A percentile compares a stretch with the other conserved stretches of the same genome.
Conservation (phyloP, 2,113 vertebrate genomes). For the Pogona vitticeps region DNA sequence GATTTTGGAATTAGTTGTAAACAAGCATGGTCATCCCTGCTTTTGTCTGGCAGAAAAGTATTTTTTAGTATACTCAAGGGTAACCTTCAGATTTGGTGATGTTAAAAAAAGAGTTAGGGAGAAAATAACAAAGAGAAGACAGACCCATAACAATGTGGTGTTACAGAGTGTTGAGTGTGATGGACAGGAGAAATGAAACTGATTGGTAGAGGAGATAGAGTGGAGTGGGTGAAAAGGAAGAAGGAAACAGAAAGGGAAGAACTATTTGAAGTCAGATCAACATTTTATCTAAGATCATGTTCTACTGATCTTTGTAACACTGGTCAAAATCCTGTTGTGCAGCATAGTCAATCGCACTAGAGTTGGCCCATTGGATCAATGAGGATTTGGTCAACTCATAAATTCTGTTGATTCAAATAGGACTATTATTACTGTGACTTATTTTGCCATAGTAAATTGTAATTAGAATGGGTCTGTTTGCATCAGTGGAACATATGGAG, state of each 20-base stretch:
- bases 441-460: no score
- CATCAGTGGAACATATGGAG: no score
- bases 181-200: neutral
- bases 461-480: no score
- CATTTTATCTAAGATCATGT: neutral
- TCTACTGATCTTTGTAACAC: neutral
- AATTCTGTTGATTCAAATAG: no score
- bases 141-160: neutral
- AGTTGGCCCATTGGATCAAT: no score
- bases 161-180: neutral
- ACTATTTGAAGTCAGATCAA: no score
- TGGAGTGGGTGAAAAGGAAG: neutral
- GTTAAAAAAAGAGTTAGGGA: neutral
- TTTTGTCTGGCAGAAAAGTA: neutral
- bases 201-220: neutral
- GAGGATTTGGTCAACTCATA: no score
- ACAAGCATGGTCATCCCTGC: no score
- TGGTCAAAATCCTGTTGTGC: neutral
- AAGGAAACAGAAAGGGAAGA: neutral
- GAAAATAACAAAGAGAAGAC: neutral
- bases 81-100: neutral
- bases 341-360: no score
- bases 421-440: no score
- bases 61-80: neutral
- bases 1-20: no score